phyloP scores from a whole-genome alignment of 2,113 vertebrate genomes.

The Bucco capensis region DNA sequence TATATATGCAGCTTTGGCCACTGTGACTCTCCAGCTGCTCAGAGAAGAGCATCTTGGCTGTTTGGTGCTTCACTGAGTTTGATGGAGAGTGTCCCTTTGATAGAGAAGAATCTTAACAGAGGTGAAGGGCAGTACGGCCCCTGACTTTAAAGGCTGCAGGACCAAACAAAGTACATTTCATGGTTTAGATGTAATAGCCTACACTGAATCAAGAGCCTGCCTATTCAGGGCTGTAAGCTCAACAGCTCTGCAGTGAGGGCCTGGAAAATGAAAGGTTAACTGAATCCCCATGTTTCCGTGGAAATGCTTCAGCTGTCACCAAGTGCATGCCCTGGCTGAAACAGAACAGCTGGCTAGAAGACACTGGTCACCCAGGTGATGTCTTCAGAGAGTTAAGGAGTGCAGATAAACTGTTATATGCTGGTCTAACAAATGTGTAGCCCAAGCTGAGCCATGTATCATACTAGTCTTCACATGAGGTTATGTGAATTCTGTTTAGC shows the following conservation, averaged over 20 bases:
- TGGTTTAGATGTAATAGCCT: background rate
- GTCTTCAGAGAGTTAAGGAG: background rate
- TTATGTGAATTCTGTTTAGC: background rate
- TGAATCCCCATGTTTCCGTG: fast-evolving
- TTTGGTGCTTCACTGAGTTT: background rate
- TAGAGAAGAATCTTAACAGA: background rate
- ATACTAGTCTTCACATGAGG: background rate
- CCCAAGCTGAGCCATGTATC: background rate
- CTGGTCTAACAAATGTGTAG: background rate
- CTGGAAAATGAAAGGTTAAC: background rate
- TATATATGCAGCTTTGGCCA: background rate
- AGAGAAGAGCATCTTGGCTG: background rate
- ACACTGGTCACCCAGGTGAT: background rate
- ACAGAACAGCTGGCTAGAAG: background rate
- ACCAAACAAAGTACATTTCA: background rate
- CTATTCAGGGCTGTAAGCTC: background rate
- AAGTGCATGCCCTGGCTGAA: background rate
- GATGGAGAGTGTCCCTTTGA: background rate
- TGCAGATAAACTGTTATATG: background rate
- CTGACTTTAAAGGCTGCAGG: background rate
- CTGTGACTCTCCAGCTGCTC: background rate
- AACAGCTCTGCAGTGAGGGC: background rate
- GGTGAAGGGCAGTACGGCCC: background rate
- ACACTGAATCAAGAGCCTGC: background rate
- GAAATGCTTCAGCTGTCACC: background rate